Base-by-base conservation (phyloP, 1,140 invertebrate species). In the Ephestia elutella region DNA sequence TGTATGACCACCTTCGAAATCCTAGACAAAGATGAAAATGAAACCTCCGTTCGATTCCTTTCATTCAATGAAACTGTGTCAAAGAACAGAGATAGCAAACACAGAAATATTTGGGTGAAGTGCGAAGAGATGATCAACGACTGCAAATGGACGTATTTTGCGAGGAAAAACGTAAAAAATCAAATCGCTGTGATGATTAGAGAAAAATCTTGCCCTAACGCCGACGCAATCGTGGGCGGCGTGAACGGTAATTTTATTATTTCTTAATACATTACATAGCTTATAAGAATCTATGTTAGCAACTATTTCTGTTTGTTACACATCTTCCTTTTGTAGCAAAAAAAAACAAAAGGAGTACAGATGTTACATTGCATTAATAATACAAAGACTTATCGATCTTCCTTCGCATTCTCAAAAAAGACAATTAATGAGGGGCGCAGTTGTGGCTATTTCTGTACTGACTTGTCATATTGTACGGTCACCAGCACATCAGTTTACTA, bases 101-200 rank as follows among this genome's bases (percentile, higher is more conserved):
- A 75, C 21, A 74, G 72, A 20, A 68, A 67, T 15, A 35, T 82
- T 0, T 87, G 84, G 84, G 62, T 84, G n/a, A 58, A 59, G 9
- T 87, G 82, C 49, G 73, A 73, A 25, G 73, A 63, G 19, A 75
- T 61, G 0, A 53, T 80, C 0, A 66, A 78, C 25, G 66, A 62
- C 1, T 81, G 82, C n/a, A 50, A 58, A 7, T 54, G 74, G 4
- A 63, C 76, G 5, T 87, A 83, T 48, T 71, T 59, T 5, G 82
- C 78, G 0, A 83, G 70, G 76, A 82, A 63, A 32, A 66, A 76
- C 10, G 70, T 65, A 7, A 58, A 56, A 10, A 70, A 62, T 0
- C 57, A 73, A 4, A 71, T 67, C 0, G 69, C 59, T 49, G 63
- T 79, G 35, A 83, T 87, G 80, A 64, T 81, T 10, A 44, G 38